phyloP scores from a whole-genome alignment of 2,797 vertebrate species.

The Rachycentron canadum region DNA sequence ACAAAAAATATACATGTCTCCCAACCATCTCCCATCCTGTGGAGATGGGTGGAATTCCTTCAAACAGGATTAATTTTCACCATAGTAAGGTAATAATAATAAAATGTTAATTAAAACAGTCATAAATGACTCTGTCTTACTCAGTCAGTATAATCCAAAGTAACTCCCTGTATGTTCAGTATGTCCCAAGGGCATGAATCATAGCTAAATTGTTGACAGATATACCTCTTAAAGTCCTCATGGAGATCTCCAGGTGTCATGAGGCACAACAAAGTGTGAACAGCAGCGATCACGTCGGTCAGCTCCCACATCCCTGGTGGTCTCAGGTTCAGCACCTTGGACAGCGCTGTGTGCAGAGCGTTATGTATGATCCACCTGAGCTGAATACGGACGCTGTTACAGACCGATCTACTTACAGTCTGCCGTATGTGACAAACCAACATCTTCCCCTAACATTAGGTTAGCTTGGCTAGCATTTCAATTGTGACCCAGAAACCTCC shows the following conservation, averaged over 20 bases:
- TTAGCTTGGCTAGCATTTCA: background rate
- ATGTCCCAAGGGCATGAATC: background rate
- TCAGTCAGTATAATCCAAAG: background rate
- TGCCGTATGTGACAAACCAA: background rate
- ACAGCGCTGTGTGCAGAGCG: conserved; percentile 37
- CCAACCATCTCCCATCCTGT: background rate
- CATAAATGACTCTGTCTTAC: background rate
- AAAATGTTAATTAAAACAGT: background rate
- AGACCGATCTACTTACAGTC: background rate
- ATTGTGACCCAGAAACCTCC: background rate
- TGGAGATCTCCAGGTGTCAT: background rate
- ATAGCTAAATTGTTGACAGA: background rate
- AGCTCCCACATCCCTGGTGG: conserved; percentile 19
- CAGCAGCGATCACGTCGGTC: conserved; percentile 2
- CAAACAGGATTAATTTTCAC: background rate
- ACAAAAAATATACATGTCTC: background rate
- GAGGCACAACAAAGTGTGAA: background rate
- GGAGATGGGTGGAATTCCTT: background rate
- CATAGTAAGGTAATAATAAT: background rate
- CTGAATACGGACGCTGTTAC: background rate
- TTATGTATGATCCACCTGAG: conserved; percentile 29
- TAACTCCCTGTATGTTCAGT: background rate
- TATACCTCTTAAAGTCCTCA: background rate
- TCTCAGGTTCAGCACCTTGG: conserved; percentile 63
- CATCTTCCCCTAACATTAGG: background rate